Evolutionary conservation across 2,888 invertebrate species (phyloP).

Genomic region (Ophioninae sp.): DNA sequence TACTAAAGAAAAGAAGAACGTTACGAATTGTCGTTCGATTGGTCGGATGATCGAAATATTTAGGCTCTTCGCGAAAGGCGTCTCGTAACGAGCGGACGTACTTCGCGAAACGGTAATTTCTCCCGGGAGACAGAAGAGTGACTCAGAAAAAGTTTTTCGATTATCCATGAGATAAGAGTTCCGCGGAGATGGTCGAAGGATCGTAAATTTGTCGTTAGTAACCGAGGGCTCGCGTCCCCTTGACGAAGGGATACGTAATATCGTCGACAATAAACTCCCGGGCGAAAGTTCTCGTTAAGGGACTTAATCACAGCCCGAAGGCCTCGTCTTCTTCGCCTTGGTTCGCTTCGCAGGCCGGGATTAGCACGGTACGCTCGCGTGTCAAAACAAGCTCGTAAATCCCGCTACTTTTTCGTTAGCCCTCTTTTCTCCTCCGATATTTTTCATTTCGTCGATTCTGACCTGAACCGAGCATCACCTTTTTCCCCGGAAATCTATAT

Average conservation of each 20-base stretch:
- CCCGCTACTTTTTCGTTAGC: slow-evolving; percentile 39
- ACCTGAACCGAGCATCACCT: slow-evolving; percentile 1
- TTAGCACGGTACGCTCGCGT: slow-evolving; percentile 52
- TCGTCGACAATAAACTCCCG: slow-evolving; percentile 12
- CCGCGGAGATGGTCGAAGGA: background rate
- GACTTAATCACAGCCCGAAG: slow-evolving; percentile 12
- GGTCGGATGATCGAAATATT: background rate
- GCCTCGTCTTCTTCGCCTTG: slow-evolving; percentile 34
- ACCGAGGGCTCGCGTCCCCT: background rate
- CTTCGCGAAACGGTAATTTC: background rate
- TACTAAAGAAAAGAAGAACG: too few relatives aligned
- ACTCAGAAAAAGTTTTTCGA: slow-evolving; percentile 39
- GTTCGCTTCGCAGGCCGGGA: slow-evolving; percentile 4
- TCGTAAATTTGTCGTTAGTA: slow-evolving; percentile 53
- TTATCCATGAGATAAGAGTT: background rate
- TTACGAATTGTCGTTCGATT: background rate
- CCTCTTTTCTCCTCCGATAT: slow-evolving; percentile 5
- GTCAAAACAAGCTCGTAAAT: slow-evolving; percentile 69
- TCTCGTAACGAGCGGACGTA: background rate
- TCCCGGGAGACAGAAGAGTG: background rate
- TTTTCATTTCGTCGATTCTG: slow-evolving; percentile 24
- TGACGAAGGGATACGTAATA: slow-evolving; percentile 19
- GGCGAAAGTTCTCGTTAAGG: background rate
- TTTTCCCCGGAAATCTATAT: background rate
- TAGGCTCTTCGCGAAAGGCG: background rate